Base-by-base conservation (phyloP, 2,113 vertebrate genomes). In the Recurvirostra avosetta region DNA sequence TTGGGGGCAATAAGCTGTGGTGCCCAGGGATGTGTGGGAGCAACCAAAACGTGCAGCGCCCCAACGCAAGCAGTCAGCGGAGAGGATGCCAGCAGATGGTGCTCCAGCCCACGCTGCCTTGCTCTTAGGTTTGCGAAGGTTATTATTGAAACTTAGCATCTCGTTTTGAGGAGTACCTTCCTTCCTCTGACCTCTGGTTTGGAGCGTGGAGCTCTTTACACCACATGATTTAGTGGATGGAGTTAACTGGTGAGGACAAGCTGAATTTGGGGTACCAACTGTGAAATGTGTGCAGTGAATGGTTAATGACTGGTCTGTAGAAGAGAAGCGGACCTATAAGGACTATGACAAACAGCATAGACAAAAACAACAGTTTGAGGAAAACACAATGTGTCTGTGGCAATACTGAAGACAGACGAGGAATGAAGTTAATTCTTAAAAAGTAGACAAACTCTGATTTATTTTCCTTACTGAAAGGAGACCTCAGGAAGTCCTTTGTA, bases 81-180 rank as follows among this genome's bases (percentile, higher is more conserved):
- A 66, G 16, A 20, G 32, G 53, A 68, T 95, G 88, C 92, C 92
- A 85, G 89, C 91, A 95, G 96, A 71, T 93, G 96, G 88, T 93
- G 92, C 96, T 96, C 93, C 94, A 95, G 79, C 78, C 90, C 83
- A 15, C 5, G 52, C 58, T 68, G 81, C 92, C 70, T 81, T 2
- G 0, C 47, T 77, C 32, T 17, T 6, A 8, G 7, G 32, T 50
- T 82, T 66, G 49, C 7, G 3, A 61, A 87, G 84, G 65, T 47
- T 62, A 4, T 63, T 53, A 8, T 5, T 71, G 55, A 12, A 73
- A 76, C 15, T 38, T 40, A 16, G 12, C 16, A 1, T 16, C 58
- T 50, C 7, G 40, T 45, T 81, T 71, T 27, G 76, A 76, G 53
- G 34, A 72, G 53, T 73, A 75, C 52, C 61, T 89, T 43, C 63